Evolutionary conservation across 2,113 vertebrate species (phyloP), one percentile per base, ranked within the genome.

Genomic region (Galeopterus variegatus): DNA sequence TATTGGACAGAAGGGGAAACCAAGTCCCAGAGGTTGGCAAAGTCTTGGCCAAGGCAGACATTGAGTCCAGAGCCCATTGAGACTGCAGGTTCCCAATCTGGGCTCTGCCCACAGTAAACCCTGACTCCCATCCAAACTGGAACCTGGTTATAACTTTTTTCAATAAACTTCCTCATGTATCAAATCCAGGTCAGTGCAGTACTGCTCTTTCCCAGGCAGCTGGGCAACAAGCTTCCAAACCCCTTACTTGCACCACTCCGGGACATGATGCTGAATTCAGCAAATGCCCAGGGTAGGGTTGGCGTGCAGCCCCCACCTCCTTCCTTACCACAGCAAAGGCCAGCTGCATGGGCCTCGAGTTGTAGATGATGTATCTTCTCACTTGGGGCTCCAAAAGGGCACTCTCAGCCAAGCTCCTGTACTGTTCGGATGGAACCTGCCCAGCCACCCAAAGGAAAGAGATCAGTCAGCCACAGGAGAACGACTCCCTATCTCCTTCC

Each of bases 351-450:
- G 28, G 97, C 88, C 98, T 97, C 48, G 99, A 99, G 98, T 98
- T 99, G 97, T 99, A 99, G 93, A 98, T 96, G 83, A 99, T 96
- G 89, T 97, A 99, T 10, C 98, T 90, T 70, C 98, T 98, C 94
- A 99, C 98, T 72, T 97, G 96, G 3, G 99, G 98, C 64, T 98
- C 98, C 97, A 99, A 87, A 2, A 99, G 80, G 0, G 98, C 98
- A 0, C 97, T 98, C 95, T 98, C 98, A 1, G 99, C 96, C 88
- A 98, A 84, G 91, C 85, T 98, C 0, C 88, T 82, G 80, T 98
- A 99, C 2, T 94, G 93, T 8, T 95, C 98, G 0, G 0, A 36
- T 0, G 98, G 96, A 75, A 98, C 96, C 99, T 99, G 98, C 80
- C 41, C 18, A 1, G 72, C n/a, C 56, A 79, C 3, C 45, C 26